A percentile compares a stretch with the other conserved stretches of the same genome.
Conservation (phyloP, 2,888 invertebrate genomes). For the Caenorhabditis macrosperma region DNA sequence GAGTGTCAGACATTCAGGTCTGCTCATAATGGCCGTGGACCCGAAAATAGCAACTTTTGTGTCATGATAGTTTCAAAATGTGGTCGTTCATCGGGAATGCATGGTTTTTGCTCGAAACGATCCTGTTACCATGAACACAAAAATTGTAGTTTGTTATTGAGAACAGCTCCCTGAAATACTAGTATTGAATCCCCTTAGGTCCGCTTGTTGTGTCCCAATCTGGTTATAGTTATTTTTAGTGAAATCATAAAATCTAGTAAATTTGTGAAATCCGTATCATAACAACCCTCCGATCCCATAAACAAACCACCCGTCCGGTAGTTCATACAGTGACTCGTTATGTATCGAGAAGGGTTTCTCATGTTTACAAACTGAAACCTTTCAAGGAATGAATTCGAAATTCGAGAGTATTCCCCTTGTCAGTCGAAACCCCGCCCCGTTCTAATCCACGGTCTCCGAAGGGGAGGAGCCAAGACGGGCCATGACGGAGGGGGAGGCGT, state of each 20-base stretch:
- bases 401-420: too few species aligned
- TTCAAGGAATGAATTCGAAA: not conserved
- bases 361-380: constrained; percentile 26
- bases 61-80: not conserved
- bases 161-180: not conserved
- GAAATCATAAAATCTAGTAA: not conserved
- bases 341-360: too few species aligned
- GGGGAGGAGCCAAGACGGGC: constrained; percentile 32
- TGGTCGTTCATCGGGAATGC: too few species aligned
- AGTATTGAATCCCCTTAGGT: not conserved
- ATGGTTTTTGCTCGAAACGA: too few species aligned
- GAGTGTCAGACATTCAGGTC: not conserved
- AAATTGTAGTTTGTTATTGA: too few species aligned
- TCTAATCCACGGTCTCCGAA: constrained; percentile 38
- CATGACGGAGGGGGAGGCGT: constrained; percentile 28
- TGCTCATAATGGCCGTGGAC: not conserved
- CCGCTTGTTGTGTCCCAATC: not conserved
- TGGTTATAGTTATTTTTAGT: not conserved
- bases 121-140: too few species aligned
- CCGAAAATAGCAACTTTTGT: not conserved
- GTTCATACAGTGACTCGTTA: not conserved
- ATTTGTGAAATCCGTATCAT: not conserved
- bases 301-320: not conserved
- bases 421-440: constrained; percentile 37
- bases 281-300: not conserved